Evolutionary conservation across 2,888 invertebrate species (phyloP), one percentile per base, ranked within the genome.

Genomic region (Lobophora halterata): DNA sequence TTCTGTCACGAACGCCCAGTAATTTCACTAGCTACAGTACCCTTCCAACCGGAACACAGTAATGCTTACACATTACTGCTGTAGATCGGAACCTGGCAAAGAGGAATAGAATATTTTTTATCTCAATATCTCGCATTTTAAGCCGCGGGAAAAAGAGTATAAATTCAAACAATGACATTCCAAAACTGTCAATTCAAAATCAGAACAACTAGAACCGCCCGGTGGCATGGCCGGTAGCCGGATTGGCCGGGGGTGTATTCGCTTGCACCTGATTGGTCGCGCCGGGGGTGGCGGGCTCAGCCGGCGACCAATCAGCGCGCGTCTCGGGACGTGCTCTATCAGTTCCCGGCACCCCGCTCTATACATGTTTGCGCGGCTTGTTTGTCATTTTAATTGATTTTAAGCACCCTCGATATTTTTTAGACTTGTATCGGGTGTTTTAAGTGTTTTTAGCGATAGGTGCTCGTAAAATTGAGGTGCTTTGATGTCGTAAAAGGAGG

Each of bases 351-450:
- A 51, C 66, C 70, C 70, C 78, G 78, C 79, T 71, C 71, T 70
- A 71, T 68, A 73, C 73, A 71, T 72, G 86, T 86, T 86, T 85
- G 75, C 79, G 71, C 55, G 75, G 85, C 85, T 72, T 86, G 85
- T 86, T 86, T 86, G 85, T 73, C 71, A 62, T 71, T 67, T 73
- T 79, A 79, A 79, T 79, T 77, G 79, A 78, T 79, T 74, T 75
- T 74, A 71, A 71, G 60, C 65, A 51, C 54, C 55, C 50, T 55
- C 52, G 58, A 56, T 55, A 55, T 52, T 35, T 45, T 50, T 48
- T 47, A 49, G 46, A 49, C 49, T 44, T 25, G 49, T 43, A 46
- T 49, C 43, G 46, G 31, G 28, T 49, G 29, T 27, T 37, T 19
- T 46, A 36, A 45, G 53, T 44, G 33, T 45, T 39, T 37, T 17